These are phyloP conservation scores for Muntiacus muntjak DNA, from an alignment of 2,113 vertebrate species.

Conservation along the genomic window DNA sequence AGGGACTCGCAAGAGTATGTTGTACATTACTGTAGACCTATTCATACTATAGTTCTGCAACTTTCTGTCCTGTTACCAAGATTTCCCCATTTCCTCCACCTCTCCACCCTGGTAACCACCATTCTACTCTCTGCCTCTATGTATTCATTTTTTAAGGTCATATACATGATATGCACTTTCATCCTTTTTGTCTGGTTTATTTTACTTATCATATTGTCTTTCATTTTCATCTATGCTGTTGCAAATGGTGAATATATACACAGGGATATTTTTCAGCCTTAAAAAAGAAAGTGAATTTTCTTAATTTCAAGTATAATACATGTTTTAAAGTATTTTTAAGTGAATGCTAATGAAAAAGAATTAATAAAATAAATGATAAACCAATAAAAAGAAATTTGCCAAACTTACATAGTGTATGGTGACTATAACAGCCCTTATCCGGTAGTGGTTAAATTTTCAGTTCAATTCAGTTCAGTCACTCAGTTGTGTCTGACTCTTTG, in stretches of 20 bases:
- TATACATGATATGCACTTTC: not conserved
- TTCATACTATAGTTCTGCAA: not conserved
- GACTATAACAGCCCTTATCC: not conserved
- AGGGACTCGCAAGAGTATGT: not conserved
- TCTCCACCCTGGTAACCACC: not conserved
- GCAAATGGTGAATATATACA: not conserved
- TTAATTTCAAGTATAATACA: not conserved
- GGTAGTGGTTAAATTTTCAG: not conserved
- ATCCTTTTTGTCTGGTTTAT: not conserved
- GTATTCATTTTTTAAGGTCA: not conserved
- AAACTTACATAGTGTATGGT: not conserved
- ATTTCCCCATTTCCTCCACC: not conserved
- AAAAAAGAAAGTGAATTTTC: not conserved
- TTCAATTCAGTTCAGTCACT: too few species aligned
- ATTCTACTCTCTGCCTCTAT: not conserved
- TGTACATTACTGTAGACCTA: not conserved
- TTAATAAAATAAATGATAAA: not conserved
- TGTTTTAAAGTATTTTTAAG: not conserved
- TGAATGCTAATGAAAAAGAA: not conserved
- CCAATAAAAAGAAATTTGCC: not conserved
- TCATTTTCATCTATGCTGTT: not conserved
- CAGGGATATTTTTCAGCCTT: not conserved
- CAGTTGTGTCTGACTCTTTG: too few species aligned
- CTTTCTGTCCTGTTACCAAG: not conserved
- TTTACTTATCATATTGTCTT: not conserved